Evolutionary conservation across 2,797 vertebrate species (phyloP).

Genomic region (Euthynnus affinis): DNA sequence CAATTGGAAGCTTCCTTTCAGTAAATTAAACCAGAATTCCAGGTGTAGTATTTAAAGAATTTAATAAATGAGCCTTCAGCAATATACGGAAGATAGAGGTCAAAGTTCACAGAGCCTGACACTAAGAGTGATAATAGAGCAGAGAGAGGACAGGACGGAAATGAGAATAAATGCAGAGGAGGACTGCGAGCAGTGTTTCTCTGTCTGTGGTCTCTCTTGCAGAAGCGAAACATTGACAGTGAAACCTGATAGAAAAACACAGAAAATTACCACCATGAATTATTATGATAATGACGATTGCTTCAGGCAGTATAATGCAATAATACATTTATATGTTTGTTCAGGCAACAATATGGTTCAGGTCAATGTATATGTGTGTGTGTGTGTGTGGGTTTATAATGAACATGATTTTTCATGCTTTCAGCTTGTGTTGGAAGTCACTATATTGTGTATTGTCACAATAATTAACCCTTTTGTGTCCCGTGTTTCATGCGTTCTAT

Average conservation of each 20-base stretch:
- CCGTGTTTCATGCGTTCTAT: slow-evolving; percentile 10
- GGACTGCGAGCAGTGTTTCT: neutral
- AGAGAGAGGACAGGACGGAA: slow-evolving; percentile 24
- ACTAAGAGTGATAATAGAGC: slow-evolving; percentile 31
- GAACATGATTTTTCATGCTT: slow-evolving; percentile 60
- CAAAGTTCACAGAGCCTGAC: slow-evolving; percentile 42
- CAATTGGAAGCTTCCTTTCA: neutral
- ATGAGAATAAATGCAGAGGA: slow-evolving; percentile 28
- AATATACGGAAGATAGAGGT: slow-evolving; percentile 13
- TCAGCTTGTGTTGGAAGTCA: slow-evolving; percentile 24
- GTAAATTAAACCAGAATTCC: neutral
- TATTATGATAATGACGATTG: slow-evolving; percentile 52
- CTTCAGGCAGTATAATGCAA: slow-evolving; percentile 43
- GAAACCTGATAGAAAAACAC: slow-evolving; percentile 16
- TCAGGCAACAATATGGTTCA: slow-evolving; percentile 40
- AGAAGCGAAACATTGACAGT: slow-evolving; percentile 11
- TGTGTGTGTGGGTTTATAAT: slow-evolving; percentile 42
- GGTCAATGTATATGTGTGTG: slow-evolving; percentile 33
- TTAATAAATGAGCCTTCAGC: slow-evolving; percentile 12
- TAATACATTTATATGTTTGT: slow-evolving; percentile 46
- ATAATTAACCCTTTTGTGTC: slow-evolving; percentile 43
- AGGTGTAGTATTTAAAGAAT: neutral
- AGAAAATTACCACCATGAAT: slow-evolving; percentile 51
- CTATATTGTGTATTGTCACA: slow-evolving; percentile 22
- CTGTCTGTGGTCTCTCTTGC: slow-evolving; percentile 21